Base-by-base conservation (phyloP, 2,113 vertebrate genomes). In the Elgaria multicarinata region DNA sequence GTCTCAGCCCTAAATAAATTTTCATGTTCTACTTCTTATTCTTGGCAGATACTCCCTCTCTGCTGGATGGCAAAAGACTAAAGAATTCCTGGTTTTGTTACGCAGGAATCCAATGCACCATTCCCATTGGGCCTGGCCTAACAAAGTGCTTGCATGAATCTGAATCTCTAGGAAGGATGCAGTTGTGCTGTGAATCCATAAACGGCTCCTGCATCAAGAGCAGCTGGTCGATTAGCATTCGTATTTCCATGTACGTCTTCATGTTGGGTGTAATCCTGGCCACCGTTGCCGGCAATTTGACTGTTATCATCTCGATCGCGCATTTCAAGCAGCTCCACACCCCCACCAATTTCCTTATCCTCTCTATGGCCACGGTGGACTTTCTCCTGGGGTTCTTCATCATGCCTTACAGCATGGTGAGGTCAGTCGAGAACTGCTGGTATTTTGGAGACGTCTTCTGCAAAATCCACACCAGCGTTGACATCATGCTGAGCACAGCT, bases 361-460 rank as follows among this genome's bases (percentile, higher is more conserved):
- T 97, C 90, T 98, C 98, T 7, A 96, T 98, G 97, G 97, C 98
- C 62, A 93, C 93, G 0, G 97, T 94, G 31, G 98, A 98, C 92
- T 96, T 98, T 55, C 93, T 98, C 8, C 90, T 98, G 76, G 98
- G 97, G 42, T 94, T 93, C 46, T 46, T 98, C 86, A 50, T 98
- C 90, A 98, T 98, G 98, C 98, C 98, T 22, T 97, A 97, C 55
- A 98, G 97, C 83, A 98, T 98, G 97, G 96, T 98, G 76, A 96
- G 97, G 72, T 98, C 97, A 1, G 93, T 97, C 58, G 98, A 98
- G 81, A 94, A 95, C n/a, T 97, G 97, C 83, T 98, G 98, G 98
- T 97, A 97, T 91, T 98, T 98, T 81, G 98, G 98, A 22, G 92
- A 97, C 5, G 24, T 95, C 71, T 97, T 98, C 91, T 98, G 98